A percentile compares a stretch with the other conserved stretches of the same genome.
These are phyloP conservation scores for Plodia interpunctella DNA, from an alignment of 1,140 invertebrate species.

Conservation along the genomic window DNA sequence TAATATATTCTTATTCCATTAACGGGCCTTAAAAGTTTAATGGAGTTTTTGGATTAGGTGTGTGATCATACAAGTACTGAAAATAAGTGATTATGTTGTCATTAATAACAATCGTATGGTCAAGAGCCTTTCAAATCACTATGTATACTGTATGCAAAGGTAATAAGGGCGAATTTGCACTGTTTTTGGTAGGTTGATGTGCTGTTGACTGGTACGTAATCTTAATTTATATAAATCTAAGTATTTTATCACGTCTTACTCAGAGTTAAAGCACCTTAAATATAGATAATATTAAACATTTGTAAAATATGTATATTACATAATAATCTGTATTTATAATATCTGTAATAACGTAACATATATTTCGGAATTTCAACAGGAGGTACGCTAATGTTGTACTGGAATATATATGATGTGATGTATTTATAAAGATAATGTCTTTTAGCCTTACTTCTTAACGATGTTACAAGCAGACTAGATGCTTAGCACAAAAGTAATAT, in stretches of 20 bases:
- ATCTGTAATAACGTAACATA: conserved; percentile 59
- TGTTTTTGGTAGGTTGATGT: too few relatives aligned
- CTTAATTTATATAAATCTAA: conserved; percentile 9
- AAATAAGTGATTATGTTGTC: background rate
- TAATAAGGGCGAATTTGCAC: too few relatives aligned
- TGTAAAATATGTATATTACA: conserved; percentile 24
- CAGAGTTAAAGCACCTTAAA: conserved; percentile 67
- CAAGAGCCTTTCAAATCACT: too few relatives aligned
- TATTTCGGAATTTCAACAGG: conserved; percentile 67
- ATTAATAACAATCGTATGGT: background rate
- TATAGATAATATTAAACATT: conserved; percentile 16
- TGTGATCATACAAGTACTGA: background rate
- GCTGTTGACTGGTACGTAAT: too few relatives aligned
- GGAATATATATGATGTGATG: conserved; percentile 24
- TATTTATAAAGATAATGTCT: conserved; percentile 3
- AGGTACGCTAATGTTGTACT: conserved; percentile 58
- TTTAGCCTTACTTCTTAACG: conserved; percentile 28
- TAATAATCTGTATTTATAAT: conserved; percentile 46
- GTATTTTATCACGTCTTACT: conserved; percentile 50
- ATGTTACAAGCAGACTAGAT: conserved; percentile 43
- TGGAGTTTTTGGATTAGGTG: background rate
- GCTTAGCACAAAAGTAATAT: conserved; percentile 12
- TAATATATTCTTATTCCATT: background rate
- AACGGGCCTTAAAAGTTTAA: background rate
- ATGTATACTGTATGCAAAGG: too few relatives aligned